Percentiles rank a stretch among this genome's conserved stretches.
These are phyloP conservation scores for Phrynosoma platyrhinos DNA, from an alignment of 2,113 vertebrate species.

Conservation along the genomic window DNA sequence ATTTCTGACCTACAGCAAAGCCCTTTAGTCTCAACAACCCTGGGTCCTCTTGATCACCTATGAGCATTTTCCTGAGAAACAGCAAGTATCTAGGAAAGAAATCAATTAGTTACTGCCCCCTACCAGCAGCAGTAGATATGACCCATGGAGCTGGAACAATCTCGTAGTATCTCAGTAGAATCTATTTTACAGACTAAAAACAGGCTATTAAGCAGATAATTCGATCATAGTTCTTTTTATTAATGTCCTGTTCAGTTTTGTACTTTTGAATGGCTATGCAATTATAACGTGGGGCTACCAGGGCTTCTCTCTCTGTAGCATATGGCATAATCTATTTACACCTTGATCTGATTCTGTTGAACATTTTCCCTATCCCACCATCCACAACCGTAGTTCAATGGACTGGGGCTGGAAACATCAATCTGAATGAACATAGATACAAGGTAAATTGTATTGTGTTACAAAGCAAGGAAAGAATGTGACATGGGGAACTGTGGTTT, in stretches of 20 bases:
- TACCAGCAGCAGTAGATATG: background rate
- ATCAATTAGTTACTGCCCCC: background rate
- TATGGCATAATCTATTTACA: background rate
- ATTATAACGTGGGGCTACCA: too few species aligned
- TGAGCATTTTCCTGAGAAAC: background rate
- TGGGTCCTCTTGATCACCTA: background rate
- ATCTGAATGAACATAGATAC: background rate
- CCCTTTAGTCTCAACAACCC: background rate
- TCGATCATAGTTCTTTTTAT: too few species aligned
- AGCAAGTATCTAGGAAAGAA: background rate
- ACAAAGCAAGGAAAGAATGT: background rate
- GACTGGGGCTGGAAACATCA: background rate
- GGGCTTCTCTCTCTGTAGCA: background rate
- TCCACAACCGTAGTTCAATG: background rate
- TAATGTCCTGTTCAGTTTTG: background rate
- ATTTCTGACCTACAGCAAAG: background rate
- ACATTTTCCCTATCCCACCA: background rate
- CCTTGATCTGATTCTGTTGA: background rate
- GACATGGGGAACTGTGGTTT: background rate
- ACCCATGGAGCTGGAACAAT: background rate
- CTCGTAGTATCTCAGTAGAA: background rate
- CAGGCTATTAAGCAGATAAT: background rate
- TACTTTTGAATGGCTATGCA: background rate
- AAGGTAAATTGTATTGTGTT: background rate
- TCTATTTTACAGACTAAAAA: background rate